Evolutionary conservation across 1,140 invertebrate genomes (phyloP).

Genomic region (Drosophila parvula): DNA sequence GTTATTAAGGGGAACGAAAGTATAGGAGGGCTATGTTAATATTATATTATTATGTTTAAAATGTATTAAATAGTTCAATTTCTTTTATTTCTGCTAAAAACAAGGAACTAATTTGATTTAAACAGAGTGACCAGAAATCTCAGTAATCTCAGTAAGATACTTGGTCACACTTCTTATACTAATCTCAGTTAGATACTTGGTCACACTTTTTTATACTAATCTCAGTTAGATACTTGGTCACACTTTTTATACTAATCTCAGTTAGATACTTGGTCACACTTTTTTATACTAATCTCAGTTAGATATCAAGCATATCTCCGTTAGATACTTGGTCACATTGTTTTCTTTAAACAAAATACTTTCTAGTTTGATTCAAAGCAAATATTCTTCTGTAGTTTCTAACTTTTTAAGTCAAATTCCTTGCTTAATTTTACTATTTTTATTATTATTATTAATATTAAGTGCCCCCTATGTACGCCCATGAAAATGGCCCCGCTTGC

Average conservation of each 20-base stretch:
- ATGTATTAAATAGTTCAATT: too few species aligned
- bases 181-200: too few species aligned
- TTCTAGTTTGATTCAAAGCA: not conserved
- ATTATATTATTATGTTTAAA: too few species aligned
- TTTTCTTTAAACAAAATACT: not conserved
- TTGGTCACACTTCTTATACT: too few species aligned
- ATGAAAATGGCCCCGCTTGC: conserved; percentile 33
- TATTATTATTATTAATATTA: too few species aligned
- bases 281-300: too few species aligned
- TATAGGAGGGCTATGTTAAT: too few species aligned
- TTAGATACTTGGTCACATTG: not conserved
- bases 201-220: too few species aligned
- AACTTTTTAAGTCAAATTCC: not conserved
- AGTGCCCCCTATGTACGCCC: conserved; percentile 8
- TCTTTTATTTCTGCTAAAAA: not conserved
- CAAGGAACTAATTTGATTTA: not conserved
- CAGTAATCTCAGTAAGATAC: not conserved
- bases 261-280: not conserved
- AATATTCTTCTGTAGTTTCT: not conserved
- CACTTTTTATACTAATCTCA: too few species aligned
- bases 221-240: too few species aligned
- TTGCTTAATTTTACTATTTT: not conserved
- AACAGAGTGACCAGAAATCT: not conserved
- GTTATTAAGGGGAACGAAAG: too few species aligned
- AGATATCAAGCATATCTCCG: too few species aligned